These are phyloP conservation scores for Pitta sordida DNA, from an alignment of 2,113 vertebrate species.

Conservation along the genomic window DNA sequence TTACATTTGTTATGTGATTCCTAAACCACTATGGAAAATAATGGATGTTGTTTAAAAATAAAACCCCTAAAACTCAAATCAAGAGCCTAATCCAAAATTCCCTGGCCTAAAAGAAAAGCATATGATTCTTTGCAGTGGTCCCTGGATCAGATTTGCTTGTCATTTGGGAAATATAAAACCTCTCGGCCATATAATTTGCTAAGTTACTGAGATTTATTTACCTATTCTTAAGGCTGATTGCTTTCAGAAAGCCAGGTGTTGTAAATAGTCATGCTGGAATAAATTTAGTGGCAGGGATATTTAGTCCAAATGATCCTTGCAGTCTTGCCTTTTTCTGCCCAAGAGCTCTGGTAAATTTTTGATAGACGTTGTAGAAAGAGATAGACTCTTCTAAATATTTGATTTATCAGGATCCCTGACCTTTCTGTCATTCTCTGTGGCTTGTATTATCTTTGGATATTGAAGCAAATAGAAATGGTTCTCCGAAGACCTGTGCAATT, in stretches of 20 bases:
- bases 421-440: background rate
- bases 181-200: background rate
- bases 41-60: background rate
- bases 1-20: background rate
- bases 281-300: background rate
- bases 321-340: background rate
- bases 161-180: background rate
- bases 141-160: background rate
- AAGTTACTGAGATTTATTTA: background rate
- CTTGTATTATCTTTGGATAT: background rate
- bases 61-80: background rate
- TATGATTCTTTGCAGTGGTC: background rate
- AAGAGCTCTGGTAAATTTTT: background rate
- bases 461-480: background rate
- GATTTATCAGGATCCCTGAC: background rate
- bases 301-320: background rate
- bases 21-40: background rate
- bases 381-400: background rate
- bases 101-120: background rate
- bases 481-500: background rate
- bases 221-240: background rate
- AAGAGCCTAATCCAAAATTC: background rate
- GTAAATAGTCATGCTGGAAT: background rate
- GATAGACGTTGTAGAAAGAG: background rate
- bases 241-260: background rate